These are phyloP conservation scores for Ennomos fuscantarius DNA, from an alignment of 2,888 invertebrate species.

Conservation along the genomic window DNA sequence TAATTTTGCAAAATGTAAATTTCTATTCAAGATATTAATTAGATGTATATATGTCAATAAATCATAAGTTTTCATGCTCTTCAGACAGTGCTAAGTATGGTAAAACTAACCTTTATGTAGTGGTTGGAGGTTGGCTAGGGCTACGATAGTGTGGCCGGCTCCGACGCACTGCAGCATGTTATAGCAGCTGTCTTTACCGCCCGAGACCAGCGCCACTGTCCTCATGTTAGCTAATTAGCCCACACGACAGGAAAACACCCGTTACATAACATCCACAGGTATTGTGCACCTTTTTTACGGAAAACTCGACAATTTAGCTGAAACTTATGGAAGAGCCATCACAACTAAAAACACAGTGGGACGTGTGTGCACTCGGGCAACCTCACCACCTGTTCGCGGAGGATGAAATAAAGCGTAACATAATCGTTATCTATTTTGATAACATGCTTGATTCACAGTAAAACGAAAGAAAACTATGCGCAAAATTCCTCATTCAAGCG, in stretches of 20 bases:
- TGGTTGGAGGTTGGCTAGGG: slow-evolving; percentile 97
- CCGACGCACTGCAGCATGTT: slow-evolving; percentile 99
- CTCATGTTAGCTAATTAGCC: slow-evolving; percentile 87
- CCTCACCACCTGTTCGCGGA: slow-evolving; percentile 51
- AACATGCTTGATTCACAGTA: slow-evolving; percentile 62
- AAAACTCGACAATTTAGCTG: slow-evolving; percentile 61
- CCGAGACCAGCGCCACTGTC: slow-evolving; percentile 96
- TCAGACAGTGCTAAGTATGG: background rate
- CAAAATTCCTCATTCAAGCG: slow-evolving; percentile 42
- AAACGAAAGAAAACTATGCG: slow-evolving; percentile 56
- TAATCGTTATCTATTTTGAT: slow-evolving; percentile 76
- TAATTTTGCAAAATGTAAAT: too few relatives aligned
- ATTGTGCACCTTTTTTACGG: slow-evolving; percentile 62
- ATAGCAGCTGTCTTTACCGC: slow-evolving; percentile 99
- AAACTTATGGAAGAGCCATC: slow-evolving; percentile 63
- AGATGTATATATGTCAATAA: too few relatives aligned
- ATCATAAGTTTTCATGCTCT: too few relatives aligned
- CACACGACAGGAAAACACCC: slow-evolving; percentile 59
- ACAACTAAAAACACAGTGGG: slow-evolving; percentile 30
- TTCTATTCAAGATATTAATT: too few relatives aligned
- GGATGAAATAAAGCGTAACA: slow-evolving; percentile 51
- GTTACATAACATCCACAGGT: slow-evolving; percentile 80
- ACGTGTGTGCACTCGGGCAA: slow-evolving; percentile 4
- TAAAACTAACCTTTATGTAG: slow-evolving; percentile 87
- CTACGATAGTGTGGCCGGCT: slow-evolving; percentile 97